These are phyloP conservation scores for Antheraea mylitta DNA, from an alignment of 1,140 invertebrate species.

Conservation along the genomic window DNA sequence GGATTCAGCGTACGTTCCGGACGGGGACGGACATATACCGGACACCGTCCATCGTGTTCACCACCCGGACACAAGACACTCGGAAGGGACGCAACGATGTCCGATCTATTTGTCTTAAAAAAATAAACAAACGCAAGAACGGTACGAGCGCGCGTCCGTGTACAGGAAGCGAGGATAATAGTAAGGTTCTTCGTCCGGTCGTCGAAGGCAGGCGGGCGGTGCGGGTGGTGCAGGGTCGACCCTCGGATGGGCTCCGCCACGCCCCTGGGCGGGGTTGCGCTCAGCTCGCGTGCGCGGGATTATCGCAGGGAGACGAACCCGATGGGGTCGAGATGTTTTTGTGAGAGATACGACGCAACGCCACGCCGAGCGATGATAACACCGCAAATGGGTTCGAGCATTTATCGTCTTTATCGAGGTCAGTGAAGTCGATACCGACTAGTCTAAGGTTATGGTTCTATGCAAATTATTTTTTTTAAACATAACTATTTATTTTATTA, in stretches of 20 bases:
- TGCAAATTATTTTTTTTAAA: no score
- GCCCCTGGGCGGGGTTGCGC: slow-evolving; percentile 50
- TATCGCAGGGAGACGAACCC: slow-evolving; percentile 30
- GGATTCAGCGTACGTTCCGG: slow-evolving; percentile 32
- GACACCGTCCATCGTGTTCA: slow-evolving; percentile 47
- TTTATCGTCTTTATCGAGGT: slow-evolving; percentile 4
- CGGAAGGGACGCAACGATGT: slow-evolving; percentile 40
- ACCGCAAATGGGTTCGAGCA: not conserved
- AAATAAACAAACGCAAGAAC: slow-evolving; percentile 74
- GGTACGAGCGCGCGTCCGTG: slow-evolving; percentile 64
- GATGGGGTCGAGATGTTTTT: slow-evolving; percentile 3
- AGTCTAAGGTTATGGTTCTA: not conserved
- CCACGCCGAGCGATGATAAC: slow-evolving; percentile 6
- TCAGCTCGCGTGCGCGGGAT: slow-evolving; percentile 57
- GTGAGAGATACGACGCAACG: slow-evolving; percentile 2
- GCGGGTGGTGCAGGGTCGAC: slow-evolving; percentile 36
- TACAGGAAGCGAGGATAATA: slow-evolving; percentile 74
- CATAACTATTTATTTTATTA: no score
- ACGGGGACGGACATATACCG: slow-evolving; percentile 10
- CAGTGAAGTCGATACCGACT: slow-evolving; percentile 1
- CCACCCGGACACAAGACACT: slow-evolving; percentile 46
- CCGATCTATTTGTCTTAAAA: slow-evolving; percentile 59
- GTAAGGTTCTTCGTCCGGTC: slow-evolving; percentile 67
- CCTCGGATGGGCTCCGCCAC: slow-evolving; percentile 31
- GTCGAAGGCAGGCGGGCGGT: slow-evolving; percentile 39